phyloP scores from a whole-genome alignment of 2,797 vertebrate genomes.

The Benthosema pterotum region DNA sequence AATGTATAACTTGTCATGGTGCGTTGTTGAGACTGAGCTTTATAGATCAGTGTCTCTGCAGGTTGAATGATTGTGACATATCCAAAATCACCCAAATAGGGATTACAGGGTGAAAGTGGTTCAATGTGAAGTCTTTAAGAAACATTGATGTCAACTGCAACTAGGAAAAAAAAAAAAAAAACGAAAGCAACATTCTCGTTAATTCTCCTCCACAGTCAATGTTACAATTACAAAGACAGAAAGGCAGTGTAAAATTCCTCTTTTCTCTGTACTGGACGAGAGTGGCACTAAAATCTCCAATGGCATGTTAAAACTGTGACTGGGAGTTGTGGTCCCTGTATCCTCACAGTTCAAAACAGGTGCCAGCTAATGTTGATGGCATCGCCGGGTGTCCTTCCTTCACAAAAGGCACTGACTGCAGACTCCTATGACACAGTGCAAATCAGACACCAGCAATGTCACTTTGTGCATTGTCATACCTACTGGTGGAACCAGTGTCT shows the following conservation, averaged over 20 bases:
- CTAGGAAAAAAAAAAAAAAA: conserved; percentile 19
- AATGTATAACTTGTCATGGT: no score
- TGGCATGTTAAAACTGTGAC: conserved; percentile 8
- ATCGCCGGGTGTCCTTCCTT: conserved; percentile 33
- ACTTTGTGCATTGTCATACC: conserved; percentile 45
- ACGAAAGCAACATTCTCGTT: conserved; percentile 45
- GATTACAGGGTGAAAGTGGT: conserved; percentile 17
- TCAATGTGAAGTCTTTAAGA: conserved; percentile 25
- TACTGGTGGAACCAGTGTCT: conserved; percentile 23
- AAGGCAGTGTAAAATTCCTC: conserved; percentile 27
- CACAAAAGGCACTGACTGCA: conserved; percentile 65
- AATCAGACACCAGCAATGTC: conserved; percentile 25
- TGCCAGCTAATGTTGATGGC: conserved; percentile 31
- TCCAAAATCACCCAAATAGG: no score
- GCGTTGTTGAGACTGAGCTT: background rate
- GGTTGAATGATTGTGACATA: no score
- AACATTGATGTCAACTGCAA: conserved; percentile 28
- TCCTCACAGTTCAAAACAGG: conserved; percentile 9
- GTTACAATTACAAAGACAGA: conserved; percentile 21
- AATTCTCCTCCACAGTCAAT: conserved; percentile 18
- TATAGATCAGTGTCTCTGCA: no score
- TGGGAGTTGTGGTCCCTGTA: conserved; percentile 1
- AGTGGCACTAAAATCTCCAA: conserved; percentile 28
- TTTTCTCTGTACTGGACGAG: conserved; percentile 21
- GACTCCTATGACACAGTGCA: conserved; percentile 34